These are phyloP conservation scores for Fringilla coelebs DNA, from an alignment of 2,797 vertebrate species.

Conservation along the genomic window DNA sequence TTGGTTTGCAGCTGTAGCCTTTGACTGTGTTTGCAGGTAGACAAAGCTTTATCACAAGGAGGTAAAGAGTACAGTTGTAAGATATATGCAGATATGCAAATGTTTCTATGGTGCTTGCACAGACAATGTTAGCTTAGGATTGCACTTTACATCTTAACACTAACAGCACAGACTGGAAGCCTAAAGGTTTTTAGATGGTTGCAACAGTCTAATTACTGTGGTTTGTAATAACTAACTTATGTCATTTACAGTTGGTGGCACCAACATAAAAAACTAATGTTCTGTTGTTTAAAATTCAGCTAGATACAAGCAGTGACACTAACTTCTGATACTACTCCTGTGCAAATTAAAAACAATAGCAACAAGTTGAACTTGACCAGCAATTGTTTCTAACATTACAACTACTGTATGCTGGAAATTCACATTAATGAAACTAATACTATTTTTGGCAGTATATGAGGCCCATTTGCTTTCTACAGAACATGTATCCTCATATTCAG, in stretches of 20 bases:
- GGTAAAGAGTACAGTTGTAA: conserved; percentile 97
- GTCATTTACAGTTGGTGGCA: conserved; percentile 99
- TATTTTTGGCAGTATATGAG: conserved; percentile 99
- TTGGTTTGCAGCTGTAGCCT: conserved; percentile 99
- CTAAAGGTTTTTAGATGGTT: conserved; percentile 85
- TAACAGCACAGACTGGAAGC: conserved; percentile 94
- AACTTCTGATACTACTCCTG: conserved; percentile 97
- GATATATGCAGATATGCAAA: conserved; percentile 95
- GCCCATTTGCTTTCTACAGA: conserved; percentile 92
- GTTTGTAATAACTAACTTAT: conserved; percentile 90
- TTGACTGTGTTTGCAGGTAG: conserved; percentile 99
- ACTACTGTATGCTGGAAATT: conserved; percentile 97
- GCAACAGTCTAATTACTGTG: conserved; percentile 94
- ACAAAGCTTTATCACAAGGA: conserved; percentile 99
- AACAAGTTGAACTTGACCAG: conserved; percentile 99
- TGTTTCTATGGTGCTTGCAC: conserved; percentile 91
- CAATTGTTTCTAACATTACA: conserved; percentile 98
- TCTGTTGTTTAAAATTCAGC: conserved; percentile 89
- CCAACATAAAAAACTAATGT: conserved; percentile 86
- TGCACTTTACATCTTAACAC: conserved; percentile 91
- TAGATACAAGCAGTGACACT: conserved; percentile 99
- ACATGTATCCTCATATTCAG: conserved; percentile 88
- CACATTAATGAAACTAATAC: conserved; percentile 97
- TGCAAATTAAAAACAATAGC: conserved; percentile 99
- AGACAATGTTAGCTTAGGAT: conserved; percentile 89